Percentiles rank a stretch among this genome's conserved stretches.
These are phyloP conservation scores for Aromia moschata DNA, from an alignment of 2,888 invertebrate species.

Conservation along the genomic window DNA sequence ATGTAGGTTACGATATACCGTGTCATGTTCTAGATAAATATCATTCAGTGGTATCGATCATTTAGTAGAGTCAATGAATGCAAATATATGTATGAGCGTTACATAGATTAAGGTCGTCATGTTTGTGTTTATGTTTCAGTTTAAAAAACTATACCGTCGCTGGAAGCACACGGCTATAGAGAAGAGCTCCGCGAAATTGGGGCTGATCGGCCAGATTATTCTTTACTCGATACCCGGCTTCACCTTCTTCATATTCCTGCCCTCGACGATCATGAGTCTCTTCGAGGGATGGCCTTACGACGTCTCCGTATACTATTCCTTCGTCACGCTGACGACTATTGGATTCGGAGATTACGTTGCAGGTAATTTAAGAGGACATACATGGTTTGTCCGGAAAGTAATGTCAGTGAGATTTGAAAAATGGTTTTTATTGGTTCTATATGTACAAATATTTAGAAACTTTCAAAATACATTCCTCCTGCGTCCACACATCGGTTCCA, in stretches of 20 bases:
- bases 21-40: constrained; percentile 18
- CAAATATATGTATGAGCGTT: constrained; percentile 22
- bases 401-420: no score
- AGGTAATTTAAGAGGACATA: no score
- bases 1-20: constrained; percentile 14
- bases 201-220: constrained; percentile 80
- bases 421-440: no score
- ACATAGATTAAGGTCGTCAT: constrained; percentile 24
- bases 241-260: constrained; percentile 85
- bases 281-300: constrained; percentile 89
- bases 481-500: no score
- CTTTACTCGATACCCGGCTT: constrained; percentile 90
- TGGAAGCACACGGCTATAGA: constrained; percentile 78
- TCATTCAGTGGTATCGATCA: constrained; percentile 30
- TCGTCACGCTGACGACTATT: constrained; percentile 87
- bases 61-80: constrained; percentile 28
- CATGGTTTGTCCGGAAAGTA: no score
- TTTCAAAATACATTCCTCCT: no score
- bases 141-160: constrained; percentile 80
- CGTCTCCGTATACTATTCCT: constrained; percentile 86
- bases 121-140: constrained; percentile 68
- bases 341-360: constrained; percentile 95
- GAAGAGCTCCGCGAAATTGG: constrained; percentile 74
- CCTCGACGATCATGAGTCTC: constrained; percentile 83
- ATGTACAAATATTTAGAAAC: no score